Evolutionary conservation across 2,888 invertebrate genomes (phyloP).

Genomic region (Cataglyphis cursor): DNA sequence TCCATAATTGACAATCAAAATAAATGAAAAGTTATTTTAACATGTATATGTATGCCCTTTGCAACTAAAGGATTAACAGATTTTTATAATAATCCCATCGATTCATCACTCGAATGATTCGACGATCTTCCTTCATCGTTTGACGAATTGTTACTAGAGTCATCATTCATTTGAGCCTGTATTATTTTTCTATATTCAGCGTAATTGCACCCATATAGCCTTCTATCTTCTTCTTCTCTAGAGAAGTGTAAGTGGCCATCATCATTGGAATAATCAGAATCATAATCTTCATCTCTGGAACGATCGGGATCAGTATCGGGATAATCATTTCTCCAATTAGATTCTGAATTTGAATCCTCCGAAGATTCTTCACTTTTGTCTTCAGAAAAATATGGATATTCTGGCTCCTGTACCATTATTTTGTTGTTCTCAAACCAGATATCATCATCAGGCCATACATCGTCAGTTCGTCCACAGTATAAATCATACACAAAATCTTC

Average conservation of each 20-base stretch:
- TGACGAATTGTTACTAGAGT: not conserved
- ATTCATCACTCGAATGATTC: not conserved
- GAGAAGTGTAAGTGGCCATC: slow-evolving; percentile 87
- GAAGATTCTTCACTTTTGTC: slow-evolving; percentile 79
- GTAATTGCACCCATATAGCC: not conserved
- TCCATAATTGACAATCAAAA: not conserved
- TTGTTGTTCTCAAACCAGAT: slow-evolving; percentile 86
- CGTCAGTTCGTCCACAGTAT: slow-evolving; percentile 88
- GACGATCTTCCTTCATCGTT: not conserved
- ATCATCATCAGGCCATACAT: slow-evolving; percentile 85
- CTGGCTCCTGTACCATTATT: slow-evolving; percentile 85
- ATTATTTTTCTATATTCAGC: not conserved
- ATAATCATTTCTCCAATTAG: slow-evolving; percentile 93
- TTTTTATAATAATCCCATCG: not conserved
- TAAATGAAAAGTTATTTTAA: not conserved
- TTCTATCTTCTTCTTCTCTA: slow-evolving; percentile 58
- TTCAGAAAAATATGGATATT: slow-evolving; percentile 83
- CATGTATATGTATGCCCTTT: not conserved
- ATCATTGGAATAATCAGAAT: slow-evolving; percentile 86
- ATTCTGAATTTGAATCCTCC: slow-evolving; percentile 91
- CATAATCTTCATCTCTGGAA: not conserved
- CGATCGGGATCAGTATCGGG: slow-evolving; percentile 89
- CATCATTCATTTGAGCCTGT: not conserved
- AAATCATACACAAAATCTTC: slow-evolving; percentile 89
- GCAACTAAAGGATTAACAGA: not conserved